Evolutionary conservation across 2,797 vertebrate species (phyloP), one percentile per base, ranked within the genome.

Genomic region (Acanthurus lineatus): DNA sequence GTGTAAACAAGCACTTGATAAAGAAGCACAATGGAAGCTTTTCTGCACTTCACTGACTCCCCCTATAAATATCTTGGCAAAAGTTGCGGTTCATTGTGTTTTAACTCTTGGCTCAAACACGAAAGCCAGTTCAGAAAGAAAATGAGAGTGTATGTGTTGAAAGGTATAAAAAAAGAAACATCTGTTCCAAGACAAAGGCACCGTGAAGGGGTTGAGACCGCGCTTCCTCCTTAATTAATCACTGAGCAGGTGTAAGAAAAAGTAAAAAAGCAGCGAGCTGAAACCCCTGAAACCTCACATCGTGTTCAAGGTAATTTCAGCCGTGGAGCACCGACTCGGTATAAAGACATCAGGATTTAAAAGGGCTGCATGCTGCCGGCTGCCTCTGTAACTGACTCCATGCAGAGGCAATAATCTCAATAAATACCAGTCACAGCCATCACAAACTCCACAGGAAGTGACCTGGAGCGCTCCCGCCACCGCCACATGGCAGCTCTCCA

Each of bases 401-500:
- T 32, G 67, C 48, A 38, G 63, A 66, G 64, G 54, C 57, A 81
- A 78, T 83, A 84, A 86, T 89, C 82, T 76, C 44, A 35, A 52
- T 65, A 71, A 66, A 79, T 28, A 51, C 22, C 2, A 4, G 17
- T 45, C 66, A 68, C 54, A 57, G 64, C 69, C 66, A 71, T 78
- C 53, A 54, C 58, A 60, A 73, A 82, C 79, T 32, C 84, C 57
- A 12, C 82, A 85, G 77, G 58, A 87, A 87, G 75, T 82, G 68
- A 83, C 81, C 74, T 22, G 76, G 42, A 76, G 68, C 22, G 4
- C 65, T 64, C 15, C 32, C 32, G 6, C 32, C 32, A 7, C 48
- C 48, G 22, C 40, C 2, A 53, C 62, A 63, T 52, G 48, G 76
- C 59, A 70, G 53, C 69, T 48, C 17, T 3, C 52, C 45, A 19